Evolutionary conservation across 2,797 vertebrate species (phyloP).

Genomic region (Myiothlypis chrysogaster): DNA sequence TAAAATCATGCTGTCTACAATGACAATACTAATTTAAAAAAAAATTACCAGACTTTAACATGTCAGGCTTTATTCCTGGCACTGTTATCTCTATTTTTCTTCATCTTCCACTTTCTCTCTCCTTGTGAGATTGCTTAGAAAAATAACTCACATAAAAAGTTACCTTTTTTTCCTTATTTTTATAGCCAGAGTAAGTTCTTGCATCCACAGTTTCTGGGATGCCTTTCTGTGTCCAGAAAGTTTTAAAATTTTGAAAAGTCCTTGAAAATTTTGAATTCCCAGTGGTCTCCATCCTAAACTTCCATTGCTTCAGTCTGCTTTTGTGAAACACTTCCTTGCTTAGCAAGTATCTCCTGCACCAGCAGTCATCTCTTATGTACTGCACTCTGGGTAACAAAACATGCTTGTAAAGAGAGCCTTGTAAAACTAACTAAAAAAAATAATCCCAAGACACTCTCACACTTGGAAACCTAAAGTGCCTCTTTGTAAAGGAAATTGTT

Average conservation of each 20-base stretch:
- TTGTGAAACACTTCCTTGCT: neutral
- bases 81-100: neutral
- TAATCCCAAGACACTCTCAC: fast-evolving
- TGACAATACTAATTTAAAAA: neutral
- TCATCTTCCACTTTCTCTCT: neutral
- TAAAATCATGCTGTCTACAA: neutral
- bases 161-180: neutral
- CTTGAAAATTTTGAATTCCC: neutral
- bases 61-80: neutral
- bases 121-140: neutral
- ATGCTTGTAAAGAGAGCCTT: neutral
- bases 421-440: neutral
- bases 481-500: neutral
- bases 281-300: neutral
- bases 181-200: neutral
- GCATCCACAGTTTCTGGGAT: neutral
- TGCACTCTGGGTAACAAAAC: neutral
- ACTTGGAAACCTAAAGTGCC: neutral
- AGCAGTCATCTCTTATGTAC: neutral
- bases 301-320: neutral
- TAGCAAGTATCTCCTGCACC: neutral
- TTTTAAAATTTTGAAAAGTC: neutral
- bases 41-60: neutral
- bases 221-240: neutral
- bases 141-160: neutral